phyloP scores from a whole-genome alignment of 2,113 vertebrate genomes.

The Solenodon paradoxus region DNA sequence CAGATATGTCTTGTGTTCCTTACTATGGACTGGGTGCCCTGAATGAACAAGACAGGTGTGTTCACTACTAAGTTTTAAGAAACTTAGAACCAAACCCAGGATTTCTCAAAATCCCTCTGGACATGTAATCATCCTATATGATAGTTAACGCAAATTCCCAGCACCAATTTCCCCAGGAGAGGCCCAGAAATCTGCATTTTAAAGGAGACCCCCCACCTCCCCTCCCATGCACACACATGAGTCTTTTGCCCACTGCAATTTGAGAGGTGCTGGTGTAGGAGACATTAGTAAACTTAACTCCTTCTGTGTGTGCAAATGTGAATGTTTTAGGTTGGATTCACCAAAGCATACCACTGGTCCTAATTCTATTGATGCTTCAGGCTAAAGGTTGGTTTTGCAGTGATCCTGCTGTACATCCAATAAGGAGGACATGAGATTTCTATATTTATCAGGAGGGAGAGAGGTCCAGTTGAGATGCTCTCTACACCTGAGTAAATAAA shows the following conservation, averaged over 20 bases:
- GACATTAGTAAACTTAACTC: neutral
- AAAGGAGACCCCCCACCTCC: neutral
- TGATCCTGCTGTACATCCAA: neutral
- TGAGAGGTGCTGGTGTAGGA: neutral
- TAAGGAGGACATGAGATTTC: neutral
- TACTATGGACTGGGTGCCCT: neutral
- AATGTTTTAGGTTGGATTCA: neutral
- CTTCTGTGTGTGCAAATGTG: neutral
- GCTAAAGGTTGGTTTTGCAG: neutral
- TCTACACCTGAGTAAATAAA: slow-evolving; percentile 7
- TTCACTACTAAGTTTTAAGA: neutral
- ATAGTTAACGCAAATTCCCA: neutral
- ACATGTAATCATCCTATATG: neutral
- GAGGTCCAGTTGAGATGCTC: neutral
- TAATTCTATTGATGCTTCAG: neutral
- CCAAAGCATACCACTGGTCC: neutral
- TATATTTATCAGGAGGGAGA: neutral
- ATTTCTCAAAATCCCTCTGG: neutral
- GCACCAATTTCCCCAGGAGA: neutral
- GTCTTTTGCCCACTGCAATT: neutral
- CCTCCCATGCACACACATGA: too few species aligned
- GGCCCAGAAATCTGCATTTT: neutral
- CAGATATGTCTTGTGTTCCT: neutral
- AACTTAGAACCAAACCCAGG: neutral
- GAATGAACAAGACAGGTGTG: neutral